Evolutionary conservation across 2,797 vertebrate species (phyloP).

Genomic region (Allochrocebus solatus): DNA sequence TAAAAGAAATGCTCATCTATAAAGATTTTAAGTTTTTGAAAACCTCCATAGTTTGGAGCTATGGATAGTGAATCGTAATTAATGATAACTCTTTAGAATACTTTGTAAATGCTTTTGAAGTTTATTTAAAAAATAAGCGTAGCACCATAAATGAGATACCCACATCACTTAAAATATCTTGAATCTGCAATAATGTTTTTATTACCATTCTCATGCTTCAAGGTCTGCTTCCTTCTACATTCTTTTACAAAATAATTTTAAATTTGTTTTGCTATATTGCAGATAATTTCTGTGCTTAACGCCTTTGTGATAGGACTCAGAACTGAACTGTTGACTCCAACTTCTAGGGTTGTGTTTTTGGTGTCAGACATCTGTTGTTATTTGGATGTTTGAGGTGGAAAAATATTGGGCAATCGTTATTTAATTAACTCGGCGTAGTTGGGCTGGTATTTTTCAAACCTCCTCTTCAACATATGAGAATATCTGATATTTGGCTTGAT

Average conservation of each 20-base stretch:
- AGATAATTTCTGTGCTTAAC: not conserved
- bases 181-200: slow-evolving; percentile 34
- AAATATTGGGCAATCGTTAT: not conserved
- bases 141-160: not conserved
- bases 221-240: not conserved
- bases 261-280: not conserved
- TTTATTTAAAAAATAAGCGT: not conserved
- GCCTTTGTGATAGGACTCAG: slow-evolving; percentile 11
- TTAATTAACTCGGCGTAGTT: slow-evolving; percentile 17
- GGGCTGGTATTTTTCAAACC: slow-evolving; percentile 20
- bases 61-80: not conserved
- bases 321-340: not conserved
- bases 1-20: not conserved
- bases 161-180: not conserved
- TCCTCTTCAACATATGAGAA: not conserved
- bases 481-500: not conserved
- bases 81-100: not conserved
- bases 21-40: not conserved
- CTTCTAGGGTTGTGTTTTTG: not conserved
- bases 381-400: not conserved
- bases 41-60: not conserved
- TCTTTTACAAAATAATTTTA: not conserved
- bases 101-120: slow-evolving; percentile 13
- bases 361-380: slow-evolving; percentile 3
- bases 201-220: not conserved